phyloP scores from a whole-genome alignment of 2,113 vertebrate genomes.

The Rafetus swinhoei region DNA sequence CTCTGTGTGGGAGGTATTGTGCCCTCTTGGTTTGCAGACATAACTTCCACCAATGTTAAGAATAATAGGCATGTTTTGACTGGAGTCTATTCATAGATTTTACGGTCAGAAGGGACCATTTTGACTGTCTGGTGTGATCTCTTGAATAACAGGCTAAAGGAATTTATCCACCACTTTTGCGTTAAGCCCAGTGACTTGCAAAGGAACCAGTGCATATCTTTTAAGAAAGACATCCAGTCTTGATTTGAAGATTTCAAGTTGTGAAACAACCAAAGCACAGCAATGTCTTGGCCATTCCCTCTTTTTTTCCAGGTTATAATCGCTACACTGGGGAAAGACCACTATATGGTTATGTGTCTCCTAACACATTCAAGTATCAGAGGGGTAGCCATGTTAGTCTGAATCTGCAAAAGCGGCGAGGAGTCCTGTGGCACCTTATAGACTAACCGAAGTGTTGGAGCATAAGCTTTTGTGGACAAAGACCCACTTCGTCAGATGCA shows the following conservation, averaged over 20 bases:
- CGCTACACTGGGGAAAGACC: neutral
- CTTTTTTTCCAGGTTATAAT: neutral
- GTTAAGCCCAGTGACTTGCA: neutral
- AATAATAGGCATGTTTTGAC: neutral
- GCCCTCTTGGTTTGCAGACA: neutral
- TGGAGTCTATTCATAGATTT: neutral
- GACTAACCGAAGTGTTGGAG: no score
- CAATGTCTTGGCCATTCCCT: neutral
- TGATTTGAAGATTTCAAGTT: neutral
- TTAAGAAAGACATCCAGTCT: neutral
- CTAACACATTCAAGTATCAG: neutral
- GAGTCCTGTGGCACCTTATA: no score
- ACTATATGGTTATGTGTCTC: neutral
- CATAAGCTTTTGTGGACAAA: no score
- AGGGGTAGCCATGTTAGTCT: no score
- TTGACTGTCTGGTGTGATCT: neutral
- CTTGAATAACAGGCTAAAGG: neutral
- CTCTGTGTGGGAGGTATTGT: neutral
- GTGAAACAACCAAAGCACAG: neutral
- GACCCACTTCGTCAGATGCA: no score
- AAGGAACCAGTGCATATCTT: neutral
- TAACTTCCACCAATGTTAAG: neutral
- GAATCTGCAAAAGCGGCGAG: no score
- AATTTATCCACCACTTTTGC: neutral
- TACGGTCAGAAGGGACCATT: neutral